Percentiles rank a stretch among this genome's conserved stretches.
These are phyloP conservation scores for Lepus oiostolus DNA, from an alignment of 2,797 vertebrate genomes.

Conservation along the genomic window DNA sequence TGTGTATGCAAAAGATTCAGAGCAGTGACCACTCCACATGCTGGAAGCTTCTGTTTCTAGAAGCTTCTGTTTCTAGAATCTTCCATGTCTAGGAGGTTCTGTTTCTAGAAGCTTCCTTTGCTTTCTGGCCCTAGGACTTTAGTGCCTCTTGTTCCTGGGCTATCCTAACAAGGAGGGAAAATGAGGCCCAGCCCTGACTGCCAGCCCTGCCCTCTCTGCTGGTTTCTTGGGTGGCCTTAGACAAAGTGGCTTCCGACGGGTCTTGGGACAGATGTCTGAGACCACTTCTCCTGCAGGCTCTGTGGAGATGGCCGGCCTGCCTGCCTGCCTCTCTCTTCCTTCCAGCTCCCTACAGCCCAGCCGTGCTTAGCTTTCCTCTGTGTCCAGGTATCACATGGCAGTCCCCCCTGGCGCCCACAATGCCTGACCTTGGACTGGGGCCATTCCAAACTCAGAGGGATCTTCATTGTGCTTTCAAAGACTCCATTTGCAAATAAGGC, in stretches of 20 bases:
- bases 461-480: not conserved
- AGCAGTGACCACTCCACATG: not conserved
- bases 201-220: not conserved
- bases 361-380: not conserved
- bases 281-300: not conserved
- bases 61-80: too few relatives aligned
- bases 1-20: not conserved
- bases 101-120: not conserved
- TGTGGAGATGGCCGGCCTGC: too few relatives aligned
- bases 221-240: not conserved
- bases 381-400: fast-evolving
- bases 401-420: not conserved
- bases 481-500: not conserved
- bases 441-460: not conserved
- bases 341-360: not conserved
- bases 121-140: not conserved
- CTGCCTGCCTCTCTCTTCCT: not conserved
- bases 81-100: too few relatives aligned
- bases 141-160: not conserved
- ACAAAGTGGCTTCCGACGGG: not conserved
- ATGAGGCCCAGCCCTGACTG: not conserved
- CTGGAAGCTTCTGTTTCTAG: not conserved
- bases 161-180: not conserved
- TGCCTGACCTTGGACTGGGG: not conserved
- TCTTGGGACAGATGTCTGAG: not conserved